Base-by-base conservation (phyloP, 1,140 invertebrate species). In the Achroia grisella region DNA sequence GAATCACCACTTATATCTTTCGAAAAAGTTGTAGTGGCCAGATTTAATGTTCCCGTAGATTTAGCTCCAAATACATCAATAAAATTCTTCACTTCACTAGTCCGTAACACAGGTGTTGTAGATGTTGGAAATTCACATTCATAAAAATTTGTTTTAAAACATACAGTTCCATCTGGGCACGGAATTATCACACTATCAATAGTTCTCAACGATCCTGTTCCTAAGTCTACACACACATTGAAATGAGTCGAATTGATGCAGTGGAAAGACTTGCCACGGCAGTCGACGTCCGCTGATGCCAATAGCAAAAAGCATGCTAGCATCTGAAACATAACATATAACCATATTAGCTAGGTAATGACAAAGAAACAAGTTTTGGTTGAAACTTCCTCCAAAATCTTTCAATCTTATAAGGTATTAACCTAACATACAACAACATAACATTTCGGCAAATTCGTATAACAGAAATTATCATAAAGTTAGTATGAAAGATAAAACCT, bases 191-290 rank as follows among this genome's bases (percentile, higher is more conserved):
- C 72, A 15, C 77, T 62, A 13, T 84, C 77, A 0, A 85, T 62
- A 10, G 81, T 75, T 36, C 48, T 67, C 13, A 80, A 78, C 1
- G 77, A 32, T 17, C 80, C 81, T 14, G 56, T 60, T 1, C 84
- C 84, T 10, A 82, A 53, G 50, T 87, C 81, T 10, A 87, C 78
- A 44, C 85, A 87, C 60, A 87, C 81, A 62, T 75, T 77, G 44
- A 87, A 87, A 64, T 84, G 76, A 30, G 80, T 86, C 34, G 73
- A 60, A 59, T 86, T 83, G 11, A 74, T 48, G 39, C 85, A 87
- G 36, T 79, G 67, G 54, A 87, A 87, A 29, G 73, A 61, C 65
- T 74, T 86, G 45, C 79, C 80, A 42, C 62, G 43, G 54, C 85
- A 87, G 60, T 86, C 66, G 39, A 76, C 56, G 44, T 78, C 71